Evolutionary conservation across 2,888 invertebrate genomes (phyloP), one percentile per base, ranked within the genome.

Genomic region (Tenthredo scrophulariae): DNA sequence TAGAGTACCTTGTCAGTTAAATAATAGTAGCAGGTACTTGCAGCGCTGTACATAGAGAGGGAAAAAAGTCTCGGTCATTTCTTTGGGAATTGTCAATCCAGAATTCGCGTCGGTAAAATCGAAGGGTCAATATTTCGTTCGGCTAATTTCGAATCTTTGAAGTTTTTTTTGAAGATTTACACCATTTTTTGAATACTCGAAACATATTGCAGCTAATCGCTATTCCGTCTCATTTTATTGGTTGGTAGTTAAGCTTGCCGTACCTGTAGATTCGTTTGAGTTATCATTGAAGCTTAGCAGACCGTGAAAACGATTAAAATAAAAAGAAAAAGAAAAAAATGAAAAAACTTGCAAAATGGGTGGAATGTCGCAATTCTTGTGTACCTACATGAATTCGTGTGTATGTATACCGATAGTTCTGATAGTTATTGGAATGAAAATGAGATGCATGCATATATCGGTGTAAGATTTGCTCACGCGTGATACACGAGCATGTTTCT

Each of bases 221-320:
- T 5, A 33, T 2, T 65, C 2, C 65, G 4, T 15, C 29, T 15
- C 26, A 15, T 65, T 29, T 65, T 6, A 65, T 29, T 13, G 65
- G 33, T 15, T 18, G 65, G 22, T 65, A 7, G 29, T 15, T 65
- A 15, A 65, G 29, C 13, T 13, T 29, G 10, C 13, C 22, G 13
- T 29, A 65, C 26, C 15, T 13, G 65, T 15, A 33, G 1, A 15
- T 65, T 65, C 65, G 65, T 29, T 29, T 65, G 0, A 15, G 29
- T 67, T 67, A 67, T 67, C 29, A 67, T 67, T 29, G 4, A 26
- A 67, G 62, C n/a, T 33, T 15, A 67, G 67, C 67, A 26, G 67
- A 67, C 67, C 67, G 33, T 67, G 67, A 67, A 67, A 6, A 67
- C 18, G 29, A 18, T 67, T 4, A 7, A n/a, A n/a, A n/a, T 1